These are phyloP conservation scores for Spondyliosoma cantharus DNA, from an alignment of 2,797 vertebrate species.

Conservation along the genomic window DNA sequence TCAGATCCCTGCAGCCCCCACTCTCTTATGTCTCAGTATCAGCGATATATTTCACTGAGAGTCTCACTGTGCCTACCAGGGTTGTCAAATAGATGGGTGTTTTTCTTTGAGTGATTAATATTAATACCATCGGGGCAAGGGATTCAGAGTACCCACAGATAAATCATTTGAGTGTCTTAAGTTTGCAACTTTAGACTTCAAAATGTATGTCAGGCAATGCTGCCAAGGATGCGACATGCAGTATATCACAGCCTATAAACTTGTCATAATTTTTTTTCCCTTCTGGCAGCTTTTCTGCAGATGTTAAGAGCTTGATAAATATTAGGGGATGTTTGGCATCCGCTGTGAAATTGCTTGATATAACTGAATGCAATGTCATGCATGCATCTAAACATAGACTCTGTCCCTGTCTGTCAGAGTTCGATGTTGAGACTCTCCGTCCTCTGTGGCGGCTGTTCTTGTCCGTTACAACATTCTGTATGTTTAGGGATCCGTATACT, in stretches of 20 bases:
- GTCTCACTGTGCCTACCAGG: not conserved
- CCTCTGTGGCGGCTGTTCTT: constrained; percentile 5
- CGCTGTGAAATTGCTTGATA: constrained; percentile 5
- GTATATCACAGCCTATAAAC: constrained; percentile 28
- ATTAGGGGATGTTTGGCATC: constrained; percentile 1
- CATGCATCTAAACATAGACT: not conserved
- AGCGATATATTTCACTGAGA: constrained; percentile 18
- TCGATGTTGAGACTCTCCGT: not conserved
- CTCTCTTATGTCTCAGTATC: constrained; percentile 1
- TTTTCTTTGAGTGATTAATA: constrained; percentile 1
- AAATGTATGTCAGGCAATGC: not conserved
- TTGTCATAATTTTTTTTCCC: not conserved
- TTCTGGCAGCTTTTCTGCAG: constrained; percentile 5
- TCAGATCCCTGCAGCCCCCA: not conserved
- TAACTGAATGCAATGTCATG: not conserved
- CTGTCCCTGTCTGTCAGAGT: not conserved
- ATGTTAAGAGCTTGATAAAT: constrained; percentile 9
- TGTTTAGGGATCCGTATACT: not conserved
- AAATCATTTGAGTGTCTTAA: constrained; percentile 21
- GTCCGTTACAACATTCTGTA: not conserved
- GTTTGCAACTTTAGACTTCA: not conserved
- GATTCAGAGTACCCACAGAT: constrained; percentile 10
- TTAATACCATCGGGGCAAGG: not conserved
- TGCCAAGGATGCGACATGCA: constrained; percentile 7
- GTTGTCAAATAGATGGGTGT: not conserved